Evolutionary conservation across 2,888 invertebrate genomes (phyloP), one percentile per base, ranked within the genome.

Genomic region (Hedychridium roseum): DNA sequence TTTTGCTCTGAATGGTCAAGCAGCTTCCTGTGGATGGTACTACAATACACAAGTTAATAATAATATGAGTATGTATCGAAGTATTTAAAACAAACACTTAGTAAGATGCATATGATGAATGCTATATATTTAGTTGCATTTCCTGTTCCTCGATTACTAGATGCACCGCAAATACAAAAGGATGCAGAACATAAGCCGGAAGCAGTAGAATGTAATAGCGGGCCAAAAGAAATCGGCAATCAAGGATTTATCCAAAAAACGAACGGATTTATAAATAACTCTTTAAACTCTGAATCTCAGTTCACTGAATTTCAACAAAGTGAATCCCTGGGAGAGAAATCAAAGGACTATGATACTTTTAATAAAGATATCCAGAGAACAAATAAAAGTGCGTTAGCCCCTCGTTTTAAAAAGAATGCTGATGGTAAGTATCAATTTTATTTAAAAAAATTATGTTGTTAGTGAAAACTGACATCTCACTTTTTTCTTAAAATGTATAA

Each of bases 401-500:
- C 70, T 2, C 54, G 72, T 40, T 71, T 68, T 43, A 70, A 68
- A 23, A 71, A 55, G 47, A 66, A 56, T 47, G 49, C 49, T 11
- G 66, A 66, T 7, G 62, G 69, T 69, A 59, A 41, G 59, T 50
- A 31, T 15, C 5, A 38, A 1, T 12, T 11, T 4, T 20, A 6
- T 3, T 21, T n/a, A n/a, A n/a, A 28, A 28, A 28, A 28, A 12
- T 28, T 28, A 28, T n/a, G 4, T 4, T 28, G 30, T 3, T n/a
- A n/a, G n/a, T n/a, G n/a, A n/a, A n/a, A n/a, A n/a, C n/a, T n/a
- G n/a, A n/a, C n/a, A n/a, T n/a, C n/a, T n/a, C n/a, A n/a, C n/a
- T n/a, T n/a, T 27, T 27, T 27, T 11, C 3, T 9, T 11, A 4
- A 4, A 27, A 11, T 4, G 2, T 27, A 11, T 9, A 27, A 27